These are phyloP conservation scores for Tenthredo distinguenda DNA, from an alignment of 2,888 invertebrate genomes.

Conservation along the genomic window DNA sequence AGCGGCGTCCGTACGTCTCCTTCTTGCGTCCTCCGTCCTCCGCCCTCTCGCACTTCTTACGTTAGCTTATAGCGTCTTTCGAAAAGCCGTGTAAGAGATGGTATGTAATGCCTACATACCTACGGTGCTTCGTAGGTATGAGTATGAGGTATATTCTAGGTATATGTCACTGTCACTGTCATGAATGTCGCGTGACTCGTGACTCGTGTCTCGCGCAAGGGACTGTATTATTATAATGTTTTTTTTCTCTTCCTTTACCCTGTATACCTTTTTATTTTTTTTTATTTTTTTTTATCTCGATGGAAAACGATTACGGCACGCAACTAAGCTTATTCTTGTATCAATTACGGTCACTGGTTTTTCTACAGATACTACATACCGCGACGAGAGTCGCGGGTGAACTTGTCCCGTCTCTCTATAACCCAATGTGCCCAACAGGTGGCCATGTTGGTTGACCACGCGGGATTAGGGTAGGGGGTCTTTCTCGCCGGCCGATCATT, in stretches of 20 bases:
- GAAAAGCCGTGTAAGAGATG: background rate
- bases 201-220: conserved; percentile 16
- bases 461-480: conserved; percentile 33
- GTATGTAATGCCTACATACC: background rate
- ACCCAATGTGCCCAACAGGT: conserved; percentile 42
- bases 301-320: background rate
- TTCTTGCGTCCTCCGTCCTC: background rate
- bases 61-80: conserved; percentile 1
- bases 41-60: conserved; percentile 2
- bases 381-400: conserved; percentile 30
- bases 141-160: background rate
- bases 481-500: conserved; percentile 35
- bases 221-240: background rate
- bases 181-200: conserved; percentile 36
- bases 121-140: background rate
- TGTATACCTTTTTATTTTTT: background rate
- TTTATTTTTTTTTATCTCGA: background rate
- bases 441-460: conserved; percentile 52
- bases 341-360: background rate
- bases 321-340: background rate
- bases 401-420: conserved; percentile 21
- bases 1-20: conserved; percentile 6
- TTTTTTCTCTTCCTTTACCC: background rate
- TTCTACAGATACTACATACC: conserved; percentile 8
- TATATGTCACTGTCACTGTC: conserved; percentile 43